Evolutionary conservation across 1,140 invertebrate species (phyloP), one percentile per base, ranked within the genome.

Genomic region (Sycobia sp.): DNA sequence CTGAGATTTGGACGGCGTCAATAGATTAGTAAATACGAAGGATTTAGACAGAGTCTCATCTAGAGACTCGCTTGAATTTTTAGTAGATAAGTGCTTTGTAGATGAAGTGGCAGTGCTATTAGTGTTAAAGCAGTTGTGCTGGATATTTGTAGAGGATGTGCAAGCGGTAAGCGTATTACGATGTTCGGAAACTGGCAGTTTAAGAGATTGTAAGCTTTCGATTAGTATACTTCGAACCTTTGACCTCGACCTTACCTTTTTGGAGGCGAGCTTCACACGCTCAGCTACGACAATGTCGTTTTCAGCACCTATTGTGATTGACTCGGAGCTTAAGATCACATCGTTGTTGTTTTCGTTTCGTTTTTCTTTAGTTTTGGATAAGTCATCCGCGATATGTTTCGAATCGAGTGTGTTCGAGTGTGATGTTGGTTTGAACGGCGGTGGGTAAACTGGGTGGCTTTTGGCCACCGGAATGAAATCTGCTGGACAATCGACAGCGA

Each of bases 401-500:
- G 65, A 62, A 22, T 72, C 73, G 18, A 75, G 70, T 3, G 72
- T 70, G 56, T 67, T 70, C 29, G 69, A 67, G 56, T 74, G 74
- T 66, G 71, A 69, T 44, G 70, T 66, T 14, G 67, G 74, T 69
- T 76, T 78, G 71, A 76, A 76, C 8, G 82, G 82, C 68, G 87
- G 85, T n/a, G 89, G 89, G 76, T 90, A 90, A 65, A 89, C 88
- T n/a, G 90, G 89, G 22, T 90, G 86, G 18, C 86, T 84, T 82
- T 90, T 90, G 67, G 87, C 84, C 20, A 88, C 86, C 68, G 88
- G 89, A n/a, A 90, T 84, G 72, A 90, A 90, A 69, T 88, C 88
- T 44, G 90, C 86, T 1, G 90, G 90, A 61, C 90, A 89, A 72
- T 91, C 90, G 22, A 91, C 89, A 9, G 90, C 88, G 68, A 90